phyloP scores from a whole-genome alignment of 2,797 vertebrate genomes.

The Cuniculus paca region DNA sequence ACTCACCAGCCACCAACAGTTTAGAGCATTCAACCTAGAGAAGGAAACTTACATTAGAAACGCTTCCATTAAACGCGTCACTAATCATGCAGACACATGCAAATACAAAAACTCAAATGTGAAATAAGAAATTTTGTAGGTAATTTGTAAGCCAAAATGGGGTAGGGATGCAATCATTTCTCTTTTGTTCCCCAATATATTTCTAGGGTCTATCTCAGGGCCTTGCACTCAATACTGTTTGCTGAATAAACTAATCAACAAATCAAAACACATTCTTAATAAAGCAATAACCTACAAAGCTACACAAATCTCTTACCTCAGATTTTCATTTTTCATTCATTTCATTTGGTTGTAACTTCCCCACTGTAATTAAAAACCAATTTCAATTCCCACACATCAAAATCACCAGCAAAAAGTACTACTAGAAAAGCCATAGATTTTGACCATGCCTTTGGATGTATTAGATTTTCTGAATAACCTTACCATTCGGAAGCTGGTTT shows the following conservation, averaged over 20 bases:
- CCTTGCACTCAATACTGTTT: background rate
- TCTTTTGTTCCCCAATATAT: background rate
- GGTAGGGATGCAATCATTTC: background rate
- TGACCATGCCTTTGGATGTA: background rate
- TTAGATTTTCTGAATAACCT: conserved; percentile 16
- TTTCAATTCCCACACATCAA: background rate
- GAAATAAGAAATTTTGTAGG: background rate
- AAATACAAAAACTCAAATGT: background rate
- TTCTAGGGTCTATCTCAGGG: background rate
- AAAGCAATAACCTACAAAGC: background rate
- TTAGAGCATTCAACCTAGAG: background rate
- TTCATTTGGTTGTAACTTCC: background rate
- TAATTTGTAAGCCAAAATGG: background rate
- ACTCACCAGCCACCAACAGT: background rate
- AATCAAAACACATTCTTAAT: background rate
- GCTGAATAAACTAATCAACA: background rate
- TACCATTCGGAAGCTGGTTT: background rate
- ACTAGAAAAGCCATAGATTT: background rate
- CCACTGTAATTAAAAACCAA: background rate
- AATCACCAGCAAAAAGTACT: background rate
- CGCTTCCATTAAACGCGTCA: background rate
- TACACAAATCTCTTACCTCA: background rate
- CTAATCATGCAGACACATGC: background rate
- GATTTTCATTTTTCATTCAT: no score
- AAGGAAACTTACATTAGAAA: background rate